Base-by-base conservation (phyloP, 2,888 invertebrate species). In the Phyto melanocephala region DNA sequence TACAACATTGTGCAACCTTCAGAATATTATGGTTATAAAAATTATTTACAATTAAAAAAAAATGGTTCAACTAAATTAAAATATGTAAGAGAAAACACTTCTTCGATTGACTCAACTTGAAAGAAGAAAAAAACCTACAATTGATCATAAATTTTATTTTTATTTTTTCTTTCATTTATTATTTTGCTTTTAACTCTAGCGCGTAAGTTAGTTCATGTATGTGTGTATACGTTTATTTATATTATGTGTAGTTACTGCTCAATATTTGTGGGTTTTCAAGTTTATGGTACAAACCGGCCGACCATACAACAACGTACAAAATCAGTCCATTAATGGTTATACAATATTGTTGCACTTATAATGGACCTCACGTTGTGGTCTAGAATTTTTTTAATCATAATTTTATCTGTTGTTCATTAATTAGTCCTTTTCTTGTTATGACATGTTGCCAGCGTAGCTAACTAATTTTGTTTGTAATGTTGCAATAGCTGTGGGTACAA, bases 361-460 rank as follows among this genome's bases (percentile, higher is more conserved):
- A 77, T 67, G 67, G 77, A 81, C 77, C 77, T 81, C 77, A 81
- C 81, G 77, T 72, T 81, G 77, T 67, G 71, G 68, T 70, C 37
- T 37, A 52, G 42, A 56, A 45, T 70, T 40, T 58, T 28, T 54
- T 70, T 7, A 45, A 20, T 74, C 11, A 22, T 45, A 42, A 42
- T 74, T 42, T 50, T 65, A 76, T 67, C 68, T 76, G 47, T 24
- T 60, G 67, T 81, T 81, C 77, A 72, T 81, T 77, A 77, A 72
- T 81, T 77, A 77, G 81, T 75, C 70, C 80, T 65, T 80, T 76
- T 37, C 56, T 76, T 76, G 75, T 80, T 80, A 80, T 76, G 80
- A 71, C 77, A 77, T 62, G 24, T 60, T 65, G 54, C 13, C 10
- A 62, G 54, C 68, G 60, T 62, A 72, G 37, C 72, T 17, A 67